Base-by-base conservation (phyloP, 2,113 vertebrate genomes). In the Misgurnus mizolepis region DNA sequence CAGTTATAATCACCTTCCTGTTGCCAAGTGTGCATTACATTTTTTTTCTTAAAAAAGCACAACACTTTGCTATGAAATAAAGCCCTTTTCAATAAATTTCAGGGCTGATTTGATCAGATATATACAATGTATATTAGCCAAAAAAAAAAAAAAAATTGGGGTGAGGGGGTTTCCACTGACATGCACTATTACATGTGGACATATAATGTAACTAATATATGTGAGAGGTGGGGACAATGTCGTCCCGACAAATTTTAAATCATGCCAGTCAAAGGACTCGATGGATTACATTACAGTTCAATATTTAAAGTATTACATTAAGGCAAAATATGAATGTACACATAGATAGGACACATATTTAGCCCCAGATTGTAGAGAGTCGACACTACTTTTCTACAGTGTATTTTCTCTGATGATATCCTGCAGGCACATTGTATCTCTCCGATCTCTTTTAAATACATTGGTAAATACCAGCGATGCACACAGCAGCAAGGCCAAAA, bases 401-500 rank as follows among this genome's bases (percentile, higher is more conserved):
- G 88, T 88, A 79, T 88, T 79, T 85, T 68, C 67, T 88, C 80
- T 71, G 80, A 83, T 84, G 83, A 78, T 67, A 76, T 87, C 85
- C 85, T 84, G 86, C 86, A 89, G 89, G 88, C 89, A 90, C 80
- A 50, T 64, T 80, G 74, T 80, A 85, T 80, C 85, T 82, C 34
- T 73, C 77, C 76, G 89, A 90, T 90, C 84, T 87, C 91, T 88
- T 71, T 85, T 79, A 79, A 87, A 86, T 79, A 88, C 67, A 76
- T 83, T 80, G 85, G 83, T 76, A 80, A 90, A 92, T 90, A 90
- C 91, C 91, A 91, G 90, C 91, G 91, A 92, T 90, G 89, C 89
- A 92, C 93, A 94, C 94, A 94, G 93, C 95, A 96, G 95, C 93
- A 93, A 95, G 94, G 93, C 92, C 89, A 90, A 86, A 93, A 93